These are phyloP conservation scores for Laspeyria flexula DNA, from an alignment of 2,888 invertebrate species.

Conservation along the genomic window DNA sequence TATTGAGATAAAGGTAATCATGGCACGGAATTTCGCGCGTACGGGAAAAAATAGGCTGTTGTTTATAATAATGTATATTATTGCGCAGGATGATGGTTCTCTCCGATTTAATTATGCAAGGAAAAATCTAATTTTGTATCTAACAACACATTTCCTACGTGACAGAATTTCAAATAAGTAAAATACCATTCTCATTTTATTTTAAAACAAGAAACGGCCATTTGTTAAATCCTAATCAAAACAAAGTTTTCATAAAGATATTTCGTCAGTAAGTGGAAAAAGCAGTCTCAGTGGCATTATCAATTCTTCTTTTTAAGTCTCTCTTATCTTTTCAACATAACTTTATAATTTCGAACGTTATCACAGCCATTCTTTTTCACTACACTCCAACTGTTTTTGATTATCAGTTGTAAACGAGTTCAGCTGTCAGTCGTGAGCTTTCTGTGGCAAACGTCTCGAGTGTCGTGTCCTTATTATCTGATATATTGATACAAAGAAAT, in stretches of 20 bases:
- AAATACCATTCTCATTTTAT: neutral
- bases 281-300: slow-evolving; percentile 16
- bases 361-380: slow-evolving; percentile 21
- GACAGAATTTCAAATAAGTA: neutral
- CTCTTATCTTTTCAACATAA: slow-evolving; percentile 28
- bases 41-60: neutral
- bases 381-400: slow-evolving; percentile 13
- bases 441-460: slow-evolving; percentile 6
- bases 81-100: no score
- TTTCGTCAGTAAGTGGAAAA: slow-evolving; percentile 8
- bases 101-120: neutral
- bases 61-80: neutral
- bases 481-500: slow-evolving; percentile 22
- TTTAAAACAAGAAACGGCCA: neutral
- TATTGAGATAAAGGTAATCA: slow-evolving; percentile 21
- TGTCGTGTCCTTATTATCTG: slow-evolving; percentile 11
- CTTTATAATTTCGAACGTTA: slow-evolving; percentile 34
- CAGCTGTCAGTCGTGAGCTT: slow-evolving; percentile 10
- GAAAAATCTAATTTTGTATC: neutral
- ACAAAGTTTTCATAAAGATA: neutral
- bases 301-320: slow-evolving; percentile 12
- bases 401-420: slow-evolving; percentile 19
- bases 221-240: neutral
- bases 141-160: neutral
- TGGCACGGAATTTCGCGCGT: neutral